Percentiles rank a stretch among this genome's conserved stretches.
Conservation (phyloP, 2,888 invertebrate genomes). For the Folsomia candida region DNA sequence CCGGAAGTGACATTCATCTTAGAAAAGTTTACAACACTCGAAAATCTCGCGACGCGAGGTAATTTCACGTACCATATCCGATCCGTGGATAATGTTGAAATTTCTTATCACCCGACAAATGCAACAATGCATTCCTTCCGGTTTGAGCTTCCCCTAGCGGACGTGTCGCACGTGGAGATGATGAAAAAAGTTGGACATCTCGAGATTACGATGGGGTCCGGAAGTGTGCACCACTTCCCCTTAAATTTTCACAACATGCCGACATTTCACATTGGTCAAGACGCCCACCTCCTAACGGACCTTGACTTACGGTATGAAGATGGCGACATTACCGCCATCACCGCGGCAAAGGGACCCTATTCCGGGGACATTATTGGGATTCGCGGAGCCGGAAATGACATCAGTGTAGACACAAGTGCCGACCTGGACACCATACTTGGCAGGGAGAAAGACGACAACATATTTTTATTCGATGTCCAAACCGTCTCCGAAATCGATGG, state of each 20-base stretch:
- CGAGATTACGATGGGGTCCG: background rate
- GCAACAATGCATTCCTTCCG: slow-evolving; percentile 3
- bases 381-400: slow-evolving; percentile 9
- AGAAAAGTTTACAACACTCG: background rate
- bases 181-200: background rate
- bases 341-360: background rate
- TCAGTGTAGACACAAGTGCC: background rate
- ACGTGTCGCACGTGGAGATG: background rate
- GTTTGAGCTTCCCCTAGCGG: slow-evolving; percentile 8
- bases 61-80: slow-evolving; percentile 14
- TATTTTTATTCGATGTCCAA: background rate
- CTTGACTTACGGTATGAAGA: background rate
- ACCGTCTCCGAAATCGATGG: too few relatives aligned
- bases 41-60: background rate
- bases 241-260: slow-evolving; percentile 7
- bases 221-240: background rate
- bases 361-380: background rate
- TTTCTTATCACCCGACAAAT: background rate
- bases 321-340: background rate
- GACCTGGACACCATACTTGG: background rate
- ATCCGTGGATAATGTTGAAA: background rate
- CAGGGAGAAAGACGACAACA: slow-evolving; percentile 16
- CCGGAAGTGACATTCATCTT: slow-evolving; percentile 9
- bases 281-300: background rate
- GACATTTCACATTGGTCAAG: slow-evolving; percentile 4